phyloP scores from a whole-genome alignment of 1,140 invertebrate genomes.

The Drosophila saltans region DNA sequence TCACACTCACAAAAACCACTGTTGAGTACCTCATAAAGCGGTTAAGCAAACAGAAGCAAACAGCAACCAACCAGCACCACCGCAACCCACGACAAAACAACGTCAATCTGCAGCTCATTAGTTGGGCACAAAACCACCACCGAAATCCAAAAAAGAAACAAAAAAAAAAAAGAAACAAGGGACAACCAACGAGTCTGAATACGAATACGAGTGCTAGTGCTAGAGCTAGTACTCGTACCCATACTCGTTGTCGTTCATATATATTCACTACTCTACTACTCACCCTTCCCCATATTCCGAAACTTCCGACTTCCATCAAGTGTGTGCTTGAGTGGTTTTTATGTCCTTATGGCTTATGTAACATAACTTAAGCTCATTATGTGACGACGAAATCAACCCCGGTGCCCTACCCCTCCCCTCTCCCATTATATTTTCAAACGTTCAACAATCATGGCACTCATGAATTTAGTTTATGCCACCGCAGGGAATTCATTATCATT shows the following conservation, averaged over 20 bases:
- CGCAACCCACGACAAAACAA: constrained; percentile 30
- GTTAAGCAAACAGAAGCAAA: constrained; percentile 63
- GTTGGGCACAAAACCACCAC: constrained; percentile 69
- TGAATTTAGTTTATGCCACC: constrained; percentile 82
- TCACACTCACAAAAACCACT: constrained; percentile 44
- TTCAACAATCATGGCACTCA: constrained; percentile 73
- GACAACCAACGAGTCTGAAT: not conserved
- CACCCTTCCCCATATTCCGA: constrained; percentile 26
- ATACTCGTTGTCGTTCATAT: not conserved
- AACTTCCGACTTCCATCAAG: constrained; percentile 47
- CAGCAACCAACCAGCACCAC: constrained; percentile 52
- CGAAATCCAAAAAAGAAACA: constrained; percentile 30
- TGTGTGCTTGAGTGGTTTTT: constrained; percentile 80
- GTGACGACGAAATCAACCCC: constrained; percentile 16
- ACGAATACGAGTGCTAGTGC: not conserved
- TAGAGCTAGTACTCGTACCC: constrained; percentile 5
- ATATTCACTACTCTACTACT: not conserved
- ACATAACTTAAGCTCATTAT: constrained; percentile 81
- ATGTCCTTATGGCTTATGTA: constrained; percentile 79
- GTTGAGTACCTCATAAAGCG: constrained; percentile 69
- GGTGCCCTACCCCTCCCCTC: constrained; percentile 3
- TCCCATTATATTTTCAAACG: not conserved
- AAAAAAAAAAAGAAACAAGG: constrained; percentile 10
- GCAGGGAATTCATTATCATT: constrained; percentile 78
- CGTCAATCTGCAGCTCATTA: constrained; percentile 76